These are phyloP conservation scores for Leptothorax acervorum DNA, from an alignment of 2,888 invertebrate genomes.

Conservation along the genomic window DNA sequence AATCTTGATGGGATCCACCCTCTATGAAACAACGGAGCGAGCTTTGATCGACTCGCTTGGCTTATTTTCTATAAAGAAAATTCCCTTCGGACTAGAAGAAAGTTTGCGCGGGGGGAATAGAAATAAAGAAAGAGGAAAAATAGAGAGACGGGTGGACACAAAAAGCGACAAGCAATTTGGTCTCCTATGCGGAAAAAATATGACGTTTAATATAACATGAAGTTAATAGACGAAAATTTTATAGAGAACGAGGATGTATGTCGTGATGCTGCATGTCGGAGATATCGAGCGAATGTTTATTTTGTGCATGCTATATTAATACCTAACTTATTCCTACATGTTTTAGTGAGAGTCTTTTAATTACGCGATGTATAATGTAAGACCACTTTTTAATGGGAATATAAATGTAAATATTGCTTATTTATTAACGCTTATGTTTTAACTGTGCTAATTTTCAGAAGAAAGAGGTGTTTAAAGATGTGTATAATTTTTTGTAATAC, in stretches of 20 bases:
- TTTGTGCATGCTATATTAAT: neutral
- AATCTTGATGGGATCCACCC: slow-evolving; percentile 59
- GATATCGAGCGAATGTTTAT: neutral
- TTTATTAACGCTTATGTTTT: neutral
- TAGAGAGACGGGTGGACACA: neutral
- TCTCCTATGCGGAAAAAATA: neutral
- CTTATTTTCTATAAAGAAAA: slow-evolving; percentile 52
- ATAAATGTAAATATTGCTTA: neutral
- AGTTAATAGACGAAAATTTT: slow-evolving; percentile 20
- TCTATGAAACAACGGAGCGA: slow-evolving; percentile 62
- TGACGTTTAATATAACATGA: neutral
- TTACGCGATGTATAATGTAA: neutral
- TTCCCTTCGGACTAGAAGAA: slow-evolving; percentile 43
- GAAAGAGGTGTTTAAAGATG: neutral
- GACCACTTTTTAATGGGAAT: neutral
- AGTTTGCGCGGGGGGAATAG: slow-evolving; percentile 23
- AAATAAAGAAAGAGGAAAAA: slow-evolving; percentile 18
- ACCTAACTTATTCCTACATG: neutral
- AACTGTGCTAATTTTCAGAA: neutral
- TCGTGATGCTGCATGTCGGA: neutral
- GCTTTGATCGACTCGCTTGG: slow-evolving; percentile 51
- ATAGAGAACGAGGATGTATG: neutral
- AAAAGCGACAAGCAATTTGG: slow-evolving; percentile 1
- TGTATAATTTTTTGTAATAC: neutral
- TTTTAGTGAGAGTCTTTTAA: neutral